phyloP scores from a whole-genome alignment of 2,888 invertebrate genomes.

The Tachystola acroxantha region DNA sequence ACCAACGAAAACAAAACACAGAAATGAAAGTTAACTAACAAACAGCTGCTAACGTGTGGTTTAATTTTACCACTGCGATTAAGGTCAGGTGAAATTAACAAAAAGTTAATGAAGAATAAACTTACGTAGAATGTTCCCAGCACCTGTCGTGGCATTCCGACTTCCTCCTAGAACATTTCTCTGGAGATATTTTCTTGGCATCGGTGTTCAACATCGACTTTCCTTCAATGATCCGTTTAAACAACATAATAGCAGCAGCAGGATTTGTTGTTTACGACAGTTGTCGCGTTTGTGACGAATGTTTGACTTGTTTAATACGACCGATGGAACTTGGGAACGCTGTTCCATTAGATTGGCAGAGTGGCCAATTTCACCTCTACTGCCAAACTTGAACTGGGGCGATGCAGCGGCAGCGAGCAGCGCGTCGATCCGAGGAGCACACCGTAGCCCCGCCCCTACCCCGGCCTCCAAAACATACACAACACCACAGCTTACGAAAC shows the following conservation, averaged over 20 bases:
- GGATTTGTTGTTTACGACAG: constrained; percentile 70
- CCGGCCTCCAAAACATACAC: constrained; percentile 29
- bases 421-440: constrained; percentile 22
- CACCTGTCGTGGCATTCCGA: constrained; percentile 71
- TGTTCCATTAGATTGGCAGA: constrained; percentile 76
- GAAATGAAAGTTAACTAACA: no score
- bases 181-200: constrained; percentile 45
- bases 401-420: constrained; percentile 5
- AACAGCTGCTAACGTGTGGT: no score
- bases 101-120: constrained; percentile 16
- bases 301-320: constrained; percentile 62
- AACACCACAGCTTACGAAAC: constrained; percentile 32
- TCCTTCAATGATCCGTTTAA: constrained; percentile 78
- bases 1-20: no score
- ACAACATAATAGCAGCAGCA: constrained; percentile 73
- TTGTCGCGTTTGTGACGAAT: constrained; percentile 66
- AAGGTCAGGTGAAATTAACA: no score
- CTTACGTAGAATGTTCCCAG: constrained; percentile 71
- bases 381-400: constrained; percentile 55
- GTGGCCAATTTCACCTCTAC: constrained; percentile 62
- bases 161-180: constrained; percentile 70
- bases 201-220: constrained; percentile 67
- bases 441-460: constrained; percentile 15
- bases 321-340: constrained; percentile 58
- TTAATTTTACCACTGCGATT: no score